A percentile compares a stretch with the other conserved stretches of the same genome.
Conservation (phyloP, 1,140 invertebrate species). For the Vollenhovia emeryi region DNA sequence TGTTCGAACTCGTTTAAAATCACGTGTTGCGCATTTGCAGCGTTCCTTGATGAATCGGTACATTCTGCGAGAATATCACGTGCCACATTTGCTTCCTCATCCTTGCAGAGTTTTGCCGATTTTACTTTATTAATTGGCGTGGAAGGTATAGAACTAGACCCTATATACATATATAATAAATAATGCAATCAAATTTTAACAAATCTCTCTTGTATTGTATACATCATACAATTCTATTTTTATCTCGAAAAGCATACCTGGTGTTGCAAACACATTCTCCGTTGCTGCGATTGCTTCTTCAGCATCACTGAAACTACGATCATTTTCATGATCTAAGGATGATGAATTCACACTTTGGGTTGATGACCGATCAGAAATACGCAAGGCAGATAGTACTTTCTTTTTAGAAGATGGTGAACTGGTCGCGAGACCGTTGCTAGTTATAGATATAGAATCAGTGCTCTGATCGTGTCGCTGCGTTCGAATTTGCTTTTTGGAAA, state of each 20-base stretch:
- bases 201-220: not conserved
- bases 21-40: conserved; percentile 53
- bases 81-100: conserved; percentile 79
- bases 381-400: conserved; percentile 68
- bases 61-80: conserved; percentile 68
- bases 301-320: conserved; percentile 82
- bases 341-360: conserved; percentile 74
- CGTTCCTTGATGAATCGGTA: conserved; percentile 64
- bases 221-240: not conserved
- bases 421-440: conserved; percentile 79
- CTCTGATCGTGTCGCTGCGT: conserved; percentile 76
- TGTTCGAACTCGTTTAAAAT: conserved; percentile 66
- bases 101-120: conserved; percentile 80
- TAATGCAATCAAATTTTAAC: conserved; percentile 42
- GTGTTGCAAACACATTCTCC: conserved; percentile 78
- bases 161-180: conserved; percentile 52
- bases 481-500: conserved; percentile 77
- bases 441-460: conserved; percentile 76
- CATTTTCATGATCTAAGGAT: conserved; percentile 81
- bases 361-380: conserved; percentile 76
- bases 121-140: conserved; percentile 81
- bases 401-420: conserved; percentile 79
- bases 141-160: conserved; percentile 78
- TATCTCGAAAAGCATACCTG: conserved; percentile 73
- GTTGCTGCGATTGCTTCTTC: conserved; percentile 82